phyloP scores from a whole-genome alignment of 2,888 invertebrate species.

The Chrysolina americana region DNA sequence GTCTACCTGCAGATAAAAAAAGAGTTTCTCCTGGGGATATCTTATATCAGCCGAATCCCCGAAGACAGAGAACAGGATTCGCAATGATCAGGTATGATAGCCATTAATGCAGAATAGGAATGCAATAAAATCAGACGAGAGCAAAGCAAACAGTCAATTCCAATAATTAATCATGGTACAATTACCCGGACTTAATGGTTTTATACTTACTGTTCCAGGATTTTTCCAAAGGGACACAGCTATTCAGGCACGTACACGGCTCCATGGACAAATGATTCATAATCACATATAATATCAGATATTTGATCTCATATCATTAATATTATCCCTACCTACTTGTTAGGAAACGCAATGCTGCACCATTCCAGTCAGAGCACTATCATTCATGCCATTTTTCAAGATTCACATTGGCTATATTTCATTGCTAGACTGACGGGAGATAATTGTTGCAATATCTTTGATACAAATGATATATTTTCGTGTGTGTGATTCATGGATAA shows the following conservation, averaged over 20 bases:
- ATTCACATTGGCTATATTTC: slow-evolving; percentile 41
- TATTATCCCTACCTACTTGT: slow-evolving; percentile 54
- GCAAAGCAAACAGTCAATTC: slow-evolving; percentile 34
- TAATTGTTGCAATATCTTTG: slow-evolving; percentile 30
- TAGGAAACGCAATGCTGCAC: slow-evolving; percentile 48
- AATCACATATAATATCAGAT: slow-evolving; percentile 59
- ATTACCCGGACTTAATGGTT: slow-evolving; percentile 53
- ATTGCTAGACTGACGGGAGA: slow-evolving; percentile 42
- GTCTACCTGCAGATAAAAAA: too few relatives aligned
- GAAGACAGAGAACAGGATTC: background rate
- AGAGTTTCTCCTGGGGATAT: too few relatives aligned
- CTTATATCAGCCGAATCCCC: background rate
- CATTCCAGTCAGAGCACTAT: slow-evolving; percentile 43
- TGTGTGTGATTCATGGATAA: slow-evolving; percentile 5
- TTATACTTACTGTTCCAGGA: slow-evolving; percentile 53
- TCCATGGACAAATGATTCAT: slow-evolving; percentile 58
- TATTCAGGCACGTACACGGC: slow-evolving; percentile 51
- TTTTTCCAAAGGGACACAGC: slow-evolving; percentile 48
- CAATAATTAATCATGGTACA: slow-evolving; percentile 54
- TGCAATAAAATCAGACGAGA: slow-evolving; percentile 34
- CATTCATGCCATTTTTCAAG: slow-evolving; percentile 47
- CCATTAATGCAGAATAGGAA: slow-evolving; percentile 35
- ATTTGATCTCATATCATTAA: slow-evolving; percentile 64
- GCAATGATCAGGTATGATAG: background rate
- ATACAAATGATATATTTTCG: slow-evolving; percentile 21